Evolutionary conservation across 1,140 invertebrate species (phyloP).

Genomic region (Drosophila ercepeae): DNA sequence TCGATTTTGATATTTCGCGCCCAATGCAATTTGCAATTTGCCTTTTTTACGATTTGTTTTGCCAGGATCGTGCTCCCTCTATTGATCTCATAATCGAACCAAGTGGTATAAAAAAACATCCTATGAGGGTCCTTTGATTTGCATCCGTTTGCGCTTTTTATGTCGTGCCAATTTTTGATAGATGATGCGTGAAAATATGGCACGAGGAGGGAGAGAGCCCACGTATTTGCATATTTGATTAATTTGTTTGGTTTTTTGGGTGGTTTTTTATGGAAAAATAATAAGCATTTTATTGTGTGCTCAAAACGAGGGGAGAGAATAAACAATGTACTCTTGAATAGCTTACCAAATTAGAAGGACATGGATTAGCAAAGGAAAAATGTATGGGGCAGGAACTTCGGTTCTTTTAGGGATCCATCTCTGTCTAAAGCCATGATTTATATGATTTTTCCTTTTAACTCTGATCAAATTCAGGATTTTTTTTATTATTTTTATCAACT

Average conservation of each 20-base stretch:
- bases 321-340: constrained; percentile 10
- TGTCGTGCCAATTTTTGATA: constrained; percentile 74
- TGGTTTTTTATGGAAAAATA: constrained; percentile 79
- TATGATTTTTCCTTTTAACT: too few species aligned
- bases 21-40: constrained; percentile 71
- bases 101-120: constrained; percentile 43
- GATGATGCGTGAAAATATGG: constrained; percentile 71
- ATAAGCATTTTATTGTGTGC: constrained; percentile 65
- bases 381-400: constrained; percentile 20
- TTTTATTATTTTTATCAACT: not conserved
- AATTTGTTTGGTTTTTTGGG: constrained; percentile 77
- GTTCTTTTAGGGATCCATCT: not conserved
- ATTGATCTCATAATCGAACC: constrained; percentile 76
- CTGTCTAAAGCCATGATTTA: too few species aligned
- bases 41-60: constrained; percentile 78
- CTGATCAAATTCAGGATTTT: too few species aligned
- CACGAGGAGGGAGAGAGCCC: not conserved
- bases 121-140: constrained; percentile 56
- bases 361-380: not conserved
- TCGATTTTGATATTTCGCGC: constrained; percentile 67
- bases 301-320: constrained; percentile 1
- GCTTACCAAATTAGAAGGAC: constrained; percentile 8
- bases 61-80: constrained; percentile 31
- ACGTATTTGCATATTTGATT: constrained; percentile 79
- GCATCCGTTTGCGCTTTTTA: constrained; percentile 60